Percentiles rank a stretch among this genome's conserved stretches.
Evolutionary conservation across 2,113 vertebrate species (phyloP).

Genomic region (Onychostoma macrolepis): DNA sequence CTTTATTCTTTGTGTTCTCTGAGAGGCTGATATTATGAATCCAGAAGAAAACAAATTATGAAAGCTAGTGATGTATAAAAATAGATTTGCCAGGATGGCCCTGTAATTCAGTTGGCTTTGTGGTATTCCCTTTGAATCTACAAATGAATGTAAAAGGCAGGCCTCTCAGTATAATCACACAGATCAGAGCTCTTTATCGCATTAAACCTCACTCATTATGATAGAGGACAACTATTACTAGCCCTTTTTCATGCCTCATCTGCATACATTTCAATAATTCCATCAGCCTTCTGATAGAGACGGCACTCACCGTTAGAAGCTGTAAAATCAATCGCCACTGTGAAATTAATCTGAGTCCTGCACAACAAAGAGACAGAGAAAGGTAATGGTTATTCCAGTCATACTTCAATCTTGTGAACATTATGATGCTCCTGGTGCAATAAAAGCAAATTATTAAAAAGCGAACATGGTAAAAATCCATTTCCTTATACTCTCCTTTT

Average conservation of each 20-base stretch:
- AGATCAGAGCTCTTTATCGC: constrained; percentile 54
- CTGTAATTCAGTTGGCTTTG: constrained; percentile 36
- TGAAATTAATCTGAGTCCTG: constrained; percentile 99
- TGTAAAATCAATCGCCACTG: constrained; percentile 98
- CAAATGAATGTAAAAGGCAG: constrained; percentile 47
- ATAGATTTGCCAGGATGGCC: constrained; percentile 27
- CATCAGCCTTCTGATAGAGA: constrained; percentile 29
- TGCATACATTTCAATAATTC: constrained; percentile 68
- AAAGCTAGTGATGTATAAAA: constrained; percentile 25
- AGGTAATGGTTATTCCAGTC: constrained; percentile 50
- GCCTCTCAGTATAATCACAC: constrained; percentile 45
- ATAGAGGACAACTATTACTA: constrained; percentile 63
- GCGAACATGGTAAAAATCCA: neutral
- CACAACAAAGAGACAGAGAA: constrained; percentile 70
- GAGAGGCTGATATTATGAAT: neutral
- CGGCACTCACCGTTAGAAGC: constrained; percentile 93
- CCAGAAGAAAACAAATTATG: neutral
- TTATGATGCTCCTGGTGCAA: constrained; percentile 6
- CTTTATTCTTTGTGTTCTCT: neutral
- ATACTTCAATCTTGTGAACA: constrained; percentile 2
- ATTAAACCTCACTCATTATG: constrained; percentile 55
- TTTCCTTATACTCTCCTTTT: neutral
- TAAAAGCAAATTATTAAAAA: constrained; percentile 21
- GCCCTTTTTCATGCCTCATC: constrained; percentile 60
- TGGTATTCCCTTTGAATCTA: constrained; percentile 14